These are phyloP conservation scores for Rhinopomastus cyanomelas DNA, from an alignment of 2,113 vertebrate species.

Conservation along the genomic window DNA sequence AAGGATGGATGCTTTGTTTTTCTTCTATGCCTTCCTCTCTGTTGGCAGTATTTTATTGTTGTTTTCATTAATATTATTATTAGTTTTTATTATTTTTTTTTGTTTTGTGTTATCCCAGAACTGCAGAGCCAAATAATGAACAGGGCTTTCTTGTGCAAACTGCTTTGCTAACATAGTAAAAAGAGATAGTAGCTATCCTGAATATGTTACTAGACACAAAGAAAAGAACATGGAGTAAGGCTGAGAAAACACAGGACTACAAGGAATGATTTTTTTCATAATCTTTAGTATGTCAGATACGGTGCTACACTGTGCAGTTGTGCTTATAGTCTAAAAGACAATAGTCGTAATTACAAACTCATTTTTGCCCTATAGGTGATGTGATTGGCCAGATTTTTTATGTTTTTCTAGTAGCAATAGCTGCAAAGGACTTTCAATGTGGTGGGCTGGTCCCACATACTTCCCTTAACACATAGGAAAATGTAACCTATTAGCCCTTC, in stretches of 20 bases:
- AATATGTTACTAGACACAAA: background rate
- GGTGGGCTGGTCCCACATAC: fast-evolving
- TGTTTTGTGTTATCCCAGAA: background rate
- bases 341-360: no score
- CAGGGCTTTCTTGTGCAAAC: background rate
- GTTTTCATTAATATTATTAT: constrained; percentile 21
- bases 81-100: background rate
- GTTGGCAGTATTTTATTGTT: constrained; percentile 3
- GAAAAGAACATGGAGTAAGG: background rate
- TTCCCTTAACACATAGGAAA: background rate
- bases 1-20: background rate
- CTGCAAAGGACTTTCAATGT: background rate
- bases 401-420: background rate
- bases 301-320: background rate
- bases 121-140: background rate
- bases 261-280: background rate
- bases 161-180: background rate
- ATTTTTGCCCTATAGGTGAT: background rate
- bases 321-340: no score
- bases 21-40: background rate
- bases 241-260: background rate
- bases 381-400: background rate
- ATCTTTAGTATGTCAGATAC: background rate
- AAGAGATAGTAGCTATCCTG: background rate
- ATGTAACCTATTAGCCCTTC: background rate